Base-by-base conservation (phyloP, 2,113 vertebrate genomes). In the Colius striatus region DNA sequence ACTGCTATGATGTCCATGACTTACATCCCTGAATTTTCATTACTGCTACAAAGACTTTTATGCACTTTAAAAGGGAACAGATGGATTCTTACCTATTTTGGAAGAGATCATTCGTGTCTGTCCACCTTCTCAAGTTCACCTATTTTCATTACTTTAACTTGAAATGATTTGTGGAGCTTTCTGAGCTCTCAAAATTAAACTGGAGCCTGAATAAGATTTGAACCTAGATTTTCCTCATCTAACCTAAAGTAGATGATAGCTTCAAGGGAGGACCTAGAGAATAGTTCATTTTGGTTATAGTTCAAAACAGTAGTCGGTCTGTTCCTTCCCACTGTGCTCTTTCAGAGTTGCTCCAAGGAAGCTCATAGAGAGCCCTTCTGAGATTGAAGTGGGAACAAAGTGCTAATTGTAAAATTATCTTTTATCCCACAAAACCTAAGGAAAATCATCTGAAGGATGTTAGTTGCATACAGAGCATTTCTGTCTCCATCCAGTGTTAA, bases 11-110 rank as follows among this genome's bases (percentile, higher is more conserved):
- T 97, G 93, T 94, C 95, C 93, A 96, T 96, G 95, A 97, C 94
- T 97, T 96, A 92, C 93, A 96, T 95, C 80, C 92, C 90, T 95
- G 92, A 96, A 96, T 97, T 96, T 96, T 96, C 96, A 96, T 94
- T 96, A 96, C 93, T 89, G 77, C 70, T 89, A 88, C 94, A 90
- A 97, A 96, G 95, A 96, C 86, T 90, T 94, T 82, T 81, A 90
- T 90, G 70, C 90, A 34, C 92, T 94, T 96, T 96, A 94, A 96
- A 97, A 93, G 88, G 90, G 92, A 96, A 91, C 92, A 96, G 94
- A 97, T 94, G 94, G 95, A 96, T 96, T 96, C 92, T 96, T 92
- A 90, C 88, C 88, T 89, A 79, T 93, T 95, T 96, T 94, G 90
- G 92, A 95, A 89, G 86, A 92, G 95, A 93, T 96, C 70, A 92